A percentile compares a stretch with the other conserved stretches of the same genome.
Conservation (phyloP, 1,140 invertebrate species). For the Pemphigus obesinymphae region DNA sequence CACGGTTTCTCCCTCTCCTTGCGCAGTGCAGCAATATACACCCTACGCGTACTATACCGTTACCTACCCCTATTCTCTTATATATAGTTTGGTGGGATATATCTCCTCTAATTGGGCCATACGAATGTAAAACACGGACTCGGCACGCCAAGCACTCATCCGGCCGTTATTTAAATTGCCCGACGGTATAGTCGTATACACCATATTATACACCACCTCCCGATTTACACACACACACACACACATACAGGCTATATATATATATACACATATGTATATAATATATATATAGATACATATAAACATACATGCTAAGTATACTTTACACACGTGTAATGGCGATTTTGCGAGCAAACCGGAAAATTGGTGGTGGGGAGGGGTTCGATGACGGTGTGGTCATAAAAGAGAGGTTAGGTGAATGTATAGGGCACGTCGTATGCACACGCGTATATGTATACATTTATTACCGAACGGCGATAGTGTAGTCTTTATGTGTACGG, state of each 20-base stretch:
- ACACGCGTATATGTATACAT: background rate
- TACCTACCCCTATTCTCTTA: background rate
- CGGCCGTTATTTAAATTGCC: slow-evolving; percentile 21
- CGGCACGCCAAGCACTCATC: background rate
- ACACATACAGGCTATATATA: too few species aligned
- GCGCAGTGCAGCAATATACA: background rate
- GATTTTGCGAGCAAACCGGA: background rate
- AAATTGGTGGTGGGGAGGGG: background rate
- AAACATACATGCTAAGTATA: too few species aligned
- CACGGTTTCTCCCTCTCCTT: background rate
- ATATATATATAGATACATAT: too few species aligned
- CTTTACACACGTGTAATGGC: too few species aligned
- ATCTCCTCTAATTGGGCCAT: background rate
- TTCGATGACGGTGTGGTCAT: background rate
- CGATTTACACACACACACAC: too few species aligned
- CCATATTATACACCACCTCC: too few species aligned
- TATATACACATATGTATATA: too few species aligned
- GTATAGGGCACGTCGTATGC: background rate
- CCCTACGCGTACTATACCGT: background rate
- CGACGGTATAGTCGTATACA: background rate
- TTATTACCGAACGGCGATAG: background rate
- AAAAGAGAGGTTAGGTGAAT: too few species aligned
- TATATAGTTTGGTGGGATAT: background rate
- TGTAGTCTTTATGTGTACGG: background rate
- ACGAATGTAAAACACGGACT: slow-evolving; percentile 11